A percentile compares a stretch with the other conserved stretches of the same genome.
Evolutionary conservation across 2,113 vertebrate genomes (phyloP).

Genomic region (Hyperopisus bebe): DNA sequence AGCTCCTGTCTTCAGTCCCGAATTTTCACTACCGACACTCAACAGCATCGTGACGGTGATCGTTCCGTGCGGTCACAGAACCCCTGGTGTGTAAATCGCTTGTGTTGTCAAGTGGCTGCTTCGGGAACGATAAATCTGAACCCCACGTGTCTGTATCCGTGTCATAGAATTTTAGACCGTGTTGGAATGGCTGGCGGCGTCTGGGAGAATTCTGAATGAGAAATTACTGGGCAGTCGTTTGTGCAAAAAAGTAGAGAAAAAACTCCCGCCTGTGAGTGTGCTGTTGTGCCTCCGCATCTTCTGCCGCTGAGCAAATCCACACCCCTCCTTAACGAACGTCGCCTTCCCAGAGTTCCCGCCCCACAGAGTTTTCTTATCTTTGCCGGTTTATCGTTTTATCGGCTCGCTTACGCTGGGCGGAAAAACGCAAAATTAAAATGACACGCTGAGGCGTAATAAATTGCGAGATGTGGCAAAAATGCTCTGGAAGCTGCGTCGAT

Average conservation of each 20-base stretch:
- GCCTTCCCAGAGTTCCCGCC: background rate
- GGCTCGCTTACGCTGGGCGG: background rate
- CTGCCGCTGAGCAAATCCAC: background rate
- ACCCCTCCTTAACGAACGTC: background rate
- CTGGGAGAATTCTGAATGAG: background rate
- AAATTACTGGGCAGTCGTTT: background rate
- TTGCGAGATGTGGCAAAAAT: background rate
- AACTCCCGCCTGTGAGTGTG: background rate
- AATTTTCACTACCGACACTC: background rate
- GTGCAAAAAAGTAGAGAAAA: background rate
- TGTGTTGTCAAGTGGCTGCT: background rate
- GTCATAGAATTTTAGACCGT: background rate
- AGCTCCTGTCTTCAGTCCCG: background rate
- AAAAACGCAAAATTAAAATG: background rate
- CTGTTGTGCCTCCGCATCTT: background rate
- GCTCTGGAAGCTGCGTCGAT: background rate
- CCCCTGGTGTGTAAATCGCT: background rate
- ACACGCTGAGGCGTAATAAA: background rate
- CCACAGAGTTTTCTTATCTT: background rate
- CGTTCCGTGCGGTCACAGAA: background rate
- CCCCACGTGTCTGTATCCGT: background rate
- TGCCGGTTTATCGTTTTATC: background rate
- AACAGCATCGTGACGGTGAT: background rate
- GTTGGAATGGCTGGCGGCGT: background rate
- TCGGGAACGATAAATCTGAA: background rate